Base-by-base conservation (phyloP, 2,888 invertebrate species). In the Phalera bucephala region DNA sequence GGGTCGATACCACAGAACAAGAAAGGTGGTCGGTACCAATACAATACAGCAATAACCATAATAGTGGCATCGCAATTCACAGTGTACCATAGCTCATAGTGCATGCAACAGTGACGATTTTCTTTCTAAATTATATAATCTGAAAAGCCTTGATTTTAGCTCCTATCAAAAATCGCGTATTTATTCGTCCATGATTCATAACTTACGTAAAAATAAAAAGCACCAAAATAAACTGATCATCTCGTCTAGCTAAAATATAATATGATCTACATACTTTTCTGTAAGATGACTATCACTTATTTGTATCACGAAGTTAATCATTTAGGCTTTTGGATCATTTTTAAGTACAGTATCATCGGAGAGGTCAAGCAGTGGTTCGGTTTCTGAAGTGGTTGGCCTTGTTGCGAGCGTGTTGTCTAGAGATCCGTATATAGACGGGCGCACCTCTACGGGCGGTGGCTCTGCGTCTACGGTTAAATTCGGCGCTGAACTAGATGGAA, bases 361-460 rank as follows among this genome's bases (percentile, higher is more conserved):
- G 3, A 39, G 34, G 32, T 66, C 61, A 1, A 86, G 55, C 29
- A 86, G 42, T 1, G 82, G 85, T 41, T 85, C 81, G 0, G 70
- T 77, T 12, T 87, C 86, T 1, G 80, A 76, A 40, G 64, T 72
- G 12, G 63, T 64, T 11, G 68, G 51, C 2, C 73, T 64, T 0
- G 62, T 57, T 0, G 72, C 51, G 10, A 64, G 52, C 0, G 86
- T 79, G 31, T 71, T 80, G 26, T 85, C 85, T 8, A 86, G 54
- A 1, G 90, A 82, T 1, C 90, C 89, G 45, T 89, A 89, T 0
- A 65, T 70, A 0, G 84, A 77, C 0, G 86, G 75, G 21, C 82
- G 54, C 7, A 75, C 47, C 36, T 84, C 86, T 0, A 79, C 78
- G 0, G 66, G 36, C 0, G 80, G 75, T 0, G 74, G 64, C 28